Evolutionary conservation across 1,140 invertebrate genomes (phyloP).

Genomic region (Littorina saxatilis): DNA sequence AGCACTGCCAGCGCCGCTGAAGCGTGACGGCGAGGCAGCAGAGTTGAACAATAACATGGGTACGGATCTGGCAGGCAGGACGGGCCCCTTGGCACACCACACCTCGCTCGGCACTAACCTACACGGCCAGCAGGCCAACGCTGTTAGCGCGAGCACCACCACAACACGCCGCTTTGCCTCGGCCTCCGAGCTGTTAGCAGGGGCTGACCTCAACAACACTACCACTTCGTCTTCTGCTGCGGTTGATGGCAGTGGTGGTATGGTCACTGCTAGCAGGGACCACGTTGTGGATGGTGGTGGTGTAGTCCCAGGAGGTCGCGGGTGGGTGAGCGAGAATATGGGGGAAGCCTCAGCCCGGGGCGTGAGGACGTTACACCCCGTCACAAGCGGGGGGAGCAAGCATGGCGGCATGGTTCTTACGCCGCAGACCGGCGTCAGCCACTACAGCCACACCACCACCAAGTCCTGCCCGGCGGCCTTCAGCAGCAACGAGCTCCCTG

Average conservation of each 20-base stretch:
- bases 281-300: too few species aligned
- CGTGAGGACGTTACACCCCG: not conserved
- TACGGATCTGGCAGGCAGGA: not conserved
- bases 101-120: not conserved
- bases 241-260: too few species aligned
- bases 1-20: too few species aligned
- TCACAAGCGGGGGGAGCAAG: not conserved
- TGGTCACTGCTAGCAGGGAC: not conserved
- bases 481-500: not conserved
- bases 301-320: not conserved
- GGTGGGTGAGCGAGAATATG: not conserved
- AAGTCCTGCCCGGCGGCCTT: constrained; percentile 51
- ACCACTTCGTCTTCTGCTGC: too few species aligned
- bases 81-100: not conserved
- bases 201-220: not conserved
- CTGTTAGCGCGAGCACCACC: not conserved
- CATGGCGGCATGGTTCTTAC: not conserved
- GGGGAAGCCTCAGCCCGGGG: not conserved
- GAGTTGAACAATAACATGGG: not conserved
- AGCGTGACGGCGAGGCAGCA: not conserved
- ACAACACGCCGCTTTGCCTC: not conserved
- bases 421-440: constrained; percentile 4
- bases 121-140: not conserved
- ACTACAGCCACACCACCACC: constrained; percentile 45
- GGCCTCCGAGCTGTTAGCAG: not conserved